Evolutionary conservation across 2,888 invertebrate species (phyloP).

Genomic region (Megamerina dolium): DNA sequence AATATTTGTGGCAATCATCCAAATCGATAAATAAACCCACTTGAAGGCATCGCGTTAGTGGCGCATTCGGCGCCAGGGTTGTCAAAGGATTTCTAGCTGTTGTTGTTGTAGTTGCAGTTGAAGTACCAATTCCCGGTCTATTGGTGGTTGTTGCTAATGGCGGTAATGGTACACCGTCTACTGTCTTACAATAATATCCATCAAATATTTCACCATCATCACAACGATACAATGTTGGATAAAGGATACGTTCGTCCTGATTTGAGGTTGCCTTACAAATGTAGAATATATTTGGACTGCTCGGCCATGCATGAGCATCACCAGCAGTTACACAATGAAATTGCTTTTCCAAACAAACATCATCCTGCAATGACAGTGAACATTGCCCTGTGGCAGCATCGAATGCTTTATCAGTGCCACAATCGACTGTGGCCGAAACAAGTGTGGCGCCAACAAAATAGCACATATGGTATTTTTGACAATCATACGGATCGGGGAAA

Average conservation of each 20-base stretch:
- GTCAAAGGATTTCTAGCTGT: neutral
- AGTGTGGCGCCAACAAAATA: slow-evolving; percentile 40
- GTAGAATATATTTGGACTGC: slow-evolving; percentile 44
- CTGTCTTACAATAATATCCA: slow-evolving; percentile 23
- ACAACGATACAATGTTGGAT: slow-evolving; percentile 47
- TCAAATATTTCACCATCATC: slow-evolving; percentile 42
- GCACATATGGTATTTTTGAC: slow-evolving; percentile 49
- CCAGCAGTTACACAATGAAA: slow-evolving; percentile 40
- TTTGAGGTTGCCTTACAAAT: slow-evolving; percentile 45
- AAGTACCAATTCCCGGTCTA: neutral
- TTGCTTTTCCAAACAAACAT: slow-evolving; percentile 35
- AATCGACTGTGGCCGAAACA: slow-evolving; percentile 44
- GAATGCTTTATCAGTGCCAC: slow-evolving; percentile 42
- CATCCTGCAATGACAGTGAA: slow-evolving; percentile 33
- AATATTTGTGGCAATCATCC: slow-evolving; percentile 39
- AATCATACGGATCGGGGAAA: slow-evolving; percentile 49
- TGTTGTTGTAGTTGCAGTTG: neutral
- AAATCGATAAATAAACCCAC: slow-evolving; percentile 35
- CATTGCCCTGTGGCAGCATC: slow-evolving; percentile 44
- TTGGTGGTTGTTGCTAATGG: neutral
- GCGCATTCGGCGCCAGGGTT: neutral
- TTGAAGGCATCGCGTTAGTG: slow-evolving; percentile 9
- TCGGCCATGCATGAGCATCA: slow-evolving; percentile 43
- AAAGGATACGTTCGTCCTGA: slow-evolving; percentile 37
- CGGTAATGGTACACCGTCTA: neutral